A percentile compares a stretch with the other conserved stretches of the same genome.
phyloP scores from a whole-genome alignment of 2,797 vertebrate species.

The Mormyrus proboscirostris region DNA sequence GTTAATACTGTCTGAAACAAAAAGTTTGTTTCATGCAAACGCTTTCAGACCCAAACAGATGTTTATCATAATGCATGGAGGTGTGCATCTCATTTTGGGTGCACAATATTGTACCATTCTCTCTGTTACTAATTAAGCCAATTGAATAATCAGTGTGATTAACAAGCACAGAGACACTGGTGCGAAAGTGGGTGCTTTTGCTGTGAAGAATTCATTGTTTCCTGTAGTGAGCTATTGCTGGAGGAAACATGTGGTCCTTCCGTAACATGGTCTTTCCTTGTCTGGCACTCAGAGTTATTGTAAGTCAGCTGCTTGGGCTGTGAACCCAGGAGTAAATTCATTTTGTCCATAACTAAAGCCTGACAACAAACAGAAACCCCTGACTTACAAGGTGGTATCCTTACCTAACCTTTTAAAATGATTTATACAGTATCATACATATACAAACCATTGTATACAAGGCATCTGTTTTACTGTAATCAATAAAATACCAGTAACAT shows the following conservation, averaged over 20 bases:
- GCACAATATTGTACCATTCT: neutral
- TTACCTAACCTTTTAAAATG: slow-evolving; percentile 16
- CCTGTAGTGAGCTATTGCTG: slow-evolving; percentile 21
- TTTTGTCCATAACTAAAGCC: slow-evolving; percentile 17
- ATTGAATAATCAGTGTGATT: neutral
- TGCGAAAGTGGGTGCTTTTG: neutral
- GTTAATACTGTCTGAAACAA: neutral
- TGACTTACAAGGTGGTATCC: slow-evolving; percentile 13
- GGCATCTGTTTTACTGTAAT: neutral
- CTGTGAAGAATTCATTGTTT: slow-evolving; percentile 6
- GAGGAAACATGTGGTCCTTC: neutral
- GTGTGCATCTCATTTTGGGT: neutral
- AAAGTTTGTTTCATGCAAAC: neutral
- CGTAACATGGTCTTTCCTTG: slow-evolving; percentile 8
- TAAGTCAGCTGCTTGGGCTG: neutral
- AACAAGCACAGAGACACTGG: neutral
- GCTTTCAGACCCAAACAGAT: neutral
- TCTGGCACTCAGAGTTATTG: slow-evolving; percentile 26
- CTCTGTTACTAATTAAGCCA: neutral
- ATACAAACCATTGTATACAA: neutral
- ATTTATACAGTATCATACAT: neutral
- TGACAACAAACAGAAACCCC: neutral
- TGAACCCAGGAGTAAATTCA: slow-evolving; percentile 21
- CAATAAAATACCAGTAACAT: neutral
- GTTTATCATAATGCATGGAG: neutral